Evolutionary conservation across 2,797 vertebrate species (phyloP).

Genomic region (Lutjanus campechanus): DNA sequence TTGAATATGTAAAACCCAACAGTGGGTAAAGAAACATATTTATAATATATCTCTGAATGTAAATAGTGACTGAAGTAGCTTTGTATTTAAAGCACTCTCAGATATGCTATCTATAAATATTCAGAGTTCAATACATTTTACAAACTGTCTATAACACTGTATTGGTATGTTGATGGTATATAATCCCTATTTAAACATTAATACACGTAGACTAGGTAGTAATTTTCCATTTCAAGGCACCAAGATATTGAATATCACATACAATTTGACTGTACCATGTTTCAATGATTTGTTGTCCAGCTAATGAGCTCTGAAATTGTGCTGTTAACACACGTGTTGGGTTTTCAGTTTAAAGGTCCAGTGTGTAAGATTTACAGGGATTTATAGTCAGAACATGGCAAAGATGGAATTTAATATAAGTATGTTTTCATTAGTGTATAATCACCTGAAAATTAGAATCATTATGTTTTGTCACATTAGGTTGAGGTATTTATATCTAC

Average conservation of each 20-base stretch:
- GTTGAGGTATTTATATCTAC: too few relatives aligned
- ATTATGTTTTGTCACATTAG: too few relatives aligned
- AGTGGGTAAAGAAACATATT: slow-evolving; percentile 41
- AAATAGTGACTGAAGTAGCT: slow-evolving; percentile 64
- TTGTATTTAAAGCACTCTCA: slow-evolving; percentile 57
- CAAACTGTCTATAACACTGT: slow-evolving; percentile 46
- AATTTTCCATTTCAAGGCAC: slow-evolving; percentile 16
- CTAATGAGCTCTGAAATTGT: not conserved
- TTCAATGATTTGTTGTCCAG: not conserved
- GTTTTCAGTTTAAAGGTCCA: not conserved
- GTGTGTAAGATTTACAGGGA: too few relatives aligned
- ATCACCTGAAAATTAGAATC: too few relatives aligned
- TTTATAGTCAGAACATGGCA: too few relatives aligned
- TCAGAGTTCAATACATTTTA: slow-evolving; percentile 49
- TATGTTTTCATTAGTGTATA: too few relatives aligned
- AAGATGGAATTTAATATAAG: too few relatives aligned
- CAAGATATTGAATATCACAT: not conserved
- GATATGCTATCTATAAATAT: slow-evolving; percentile 38
- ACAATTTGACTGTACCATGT: not conserved
- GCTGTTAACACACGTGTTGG: not conserved
- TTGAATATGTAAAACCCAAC: slow-evolving; percentile 59
- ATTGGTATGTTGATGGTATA: slow-evolving; percentile 50
- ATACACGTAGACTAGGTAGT: slow-evolving; percentile 7
- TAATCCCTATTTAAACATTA: slow-evolving; percentile 57
- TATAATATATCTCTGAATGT: slow-evolving; percentile 70